Evolutionary conservation across 1,140 invertebrate species (phyloP).

Genomic region (Bombus fervidus): DNA sequence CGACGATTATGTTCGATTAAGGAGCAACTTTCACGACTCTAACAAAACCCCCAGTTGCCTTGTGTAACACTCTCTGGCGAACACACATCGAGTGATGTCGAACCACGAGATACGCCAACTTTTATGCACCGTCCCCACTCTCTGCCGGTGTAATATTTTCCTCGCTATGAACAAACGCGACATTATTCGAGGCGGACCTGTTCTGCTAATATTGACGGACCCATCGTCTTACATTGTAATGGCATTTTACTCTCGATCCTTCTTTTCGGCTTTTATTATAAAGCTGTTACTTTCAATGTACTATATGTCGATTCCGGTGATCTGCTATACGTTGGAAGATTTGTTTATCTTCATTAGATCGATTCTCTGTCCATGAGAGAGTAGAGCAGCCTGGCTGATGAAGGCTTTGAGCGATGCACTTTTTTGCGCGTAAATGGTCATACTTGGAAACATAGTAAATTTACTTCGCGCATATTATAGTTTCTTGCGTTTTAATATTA

Average conservation of each 20-base stretch:
- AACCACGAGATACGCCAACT: constrained; percentile 42
- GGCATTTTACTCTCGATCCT: not conserved
- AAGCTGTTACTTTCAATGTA: too few relatives aligned
- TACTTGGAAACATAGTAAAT: too few relatives aligned
- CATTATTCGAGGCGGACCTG: not conserved
- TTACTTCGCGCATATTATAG: too few relatives aligned
- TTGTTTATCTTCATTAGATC: too few relatives aligned
- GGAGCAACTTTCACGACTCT: constrained; percentile 47
- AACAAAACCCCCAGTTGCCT: not conserved
- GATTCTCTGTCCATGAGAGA: too few relatives aligned
- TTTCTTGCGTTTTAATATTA: too few relatives aligned
- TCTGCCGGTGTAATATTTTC: constrained; percentile 23
- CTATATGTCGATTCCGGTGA: too few relatives aligned
- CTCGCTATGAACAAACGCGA: not conserved
- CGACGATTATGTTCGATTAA: not conserved
- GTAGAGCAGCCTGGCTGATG: too few relatives aligned
- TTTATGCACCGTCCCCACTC: constrained; percentile 65
- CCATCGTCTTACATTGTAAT: constrained; percentile 3
- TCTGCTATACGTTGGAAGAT: too few relatives aligned
- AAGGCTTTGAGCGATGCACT: too few relatives aligned
- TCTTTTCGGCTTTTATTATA: not conserved
- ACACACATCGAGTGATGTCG: constrained; percentile 39
- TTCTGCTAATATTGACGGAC: not conserved
- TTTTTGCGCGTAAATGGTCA: too few relatives aligned
- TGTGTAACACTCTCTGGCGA: not conserved